phyloP scores from a whole-genome alignment of 2,113 vertebrate species.

The Sterna hirundo region DNA sequence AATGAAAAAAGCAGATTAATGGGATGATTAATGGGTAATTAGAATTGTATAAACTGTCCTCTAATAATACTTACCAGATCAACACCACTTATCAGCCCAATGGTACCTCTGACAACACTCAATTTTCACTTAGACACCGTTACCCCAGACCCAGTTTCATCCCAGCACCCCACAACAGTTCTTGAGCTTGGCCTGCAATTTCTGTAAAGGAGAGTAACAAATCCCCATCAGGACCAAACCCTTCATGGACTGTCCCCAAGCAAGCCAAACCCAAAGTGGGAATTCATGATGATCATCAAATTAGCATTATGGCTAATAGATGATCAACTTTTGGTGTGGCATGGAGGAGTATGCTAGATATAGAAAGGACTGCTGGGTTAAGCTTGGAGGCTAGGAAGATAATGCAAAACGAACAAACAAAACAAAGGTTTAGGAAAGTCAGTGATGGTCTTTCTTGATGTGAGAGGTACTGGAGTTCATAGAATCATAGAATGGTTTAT shows the following conservation, averaged over 20 bases:
- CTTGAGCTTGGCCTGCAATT: background rate
- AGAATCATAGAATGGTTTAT: background rate
- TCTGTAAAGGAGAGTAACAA: background rate
- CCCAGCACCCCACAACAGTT: background rate
- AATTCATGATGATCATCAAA: background rate
- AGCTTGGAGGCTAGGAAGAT: background rate
- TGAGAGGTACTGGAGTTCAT: background rate
- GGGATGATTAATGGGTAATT: background rate
- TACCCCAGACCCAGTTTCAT: background rate
- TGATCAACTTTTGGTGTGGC: background rate
- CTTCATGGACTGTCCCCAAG: background rate
- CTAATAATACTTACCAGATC: background rate
- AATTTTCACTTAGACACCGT: background rate
- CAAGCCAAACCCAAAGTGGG: background rate
- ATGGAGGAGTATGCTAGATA: background rate
- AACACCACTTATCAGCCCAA: background rate
- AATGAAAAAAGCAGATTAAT: background rate
- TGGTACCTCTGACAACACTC: background rate
- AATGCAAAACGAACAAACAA: background rate
- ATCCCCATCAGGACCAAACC: background rate
- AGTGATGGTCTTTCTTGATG: background rate
- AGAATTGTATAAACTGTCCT: background rate
- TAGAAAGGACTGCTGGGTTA: background rate
- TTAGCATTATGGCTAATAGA: background rate
- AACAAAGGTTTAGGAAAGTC: background rate